Conservation (phyloP, 2,113 vertebrate genomes). For the Oreochromis aureus region DNA sequence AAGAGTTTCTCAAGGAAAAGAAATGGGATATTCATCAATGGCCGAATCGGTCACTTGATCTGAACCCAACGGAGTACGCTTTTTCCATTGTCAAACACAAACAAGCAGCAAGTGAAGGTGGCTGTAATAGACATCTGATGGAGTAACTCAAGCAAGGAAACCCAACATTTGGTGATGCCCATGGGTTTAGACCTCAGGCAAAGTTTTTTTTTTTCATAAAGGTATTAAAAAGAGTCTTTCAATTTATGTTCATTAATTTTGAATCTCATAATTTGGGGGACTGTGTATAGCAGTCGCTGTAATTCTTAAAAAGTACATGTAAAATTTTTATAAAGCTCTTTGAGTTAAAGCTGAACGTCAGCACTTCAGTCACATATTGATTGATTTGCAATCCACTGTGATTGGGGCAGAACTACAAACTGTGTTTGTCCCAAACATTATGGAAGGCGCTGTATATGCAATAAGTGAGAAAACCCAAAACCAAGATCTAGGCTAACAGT, state of each 20-base stretch:
- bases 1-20: background rate
- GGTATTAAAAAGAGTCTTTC: background rate
- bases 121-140: background rate
- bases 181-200: background rate
- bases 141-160: background rate
- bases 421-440: background rate
- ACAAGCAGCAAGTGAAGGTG: background rate
- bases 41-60: background rate
- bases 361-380: background rate
- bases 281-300: background rate
- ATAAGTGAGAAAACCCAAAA: background rate
- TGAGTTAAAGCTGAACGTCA: background rate
- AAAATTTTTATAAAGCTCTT: background rate
- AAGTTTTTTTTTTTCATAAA: background rate
- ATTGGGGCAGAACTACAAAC: background rate
- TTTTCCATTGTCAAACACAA: background rate
- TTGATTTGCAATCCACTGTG: background rate
- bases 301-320: background rate
- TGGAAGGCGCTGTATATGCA: background rate
- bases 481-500: background rate
- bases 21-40: background rate
- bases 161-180: background rate
- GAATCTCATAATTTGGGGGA: background rate
- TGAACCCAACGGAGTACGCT: background rate
- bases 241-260: background rate